Evolutionary conservation across 2,113 vertebrate genomes (phyloP).

Genomic region (Colinus virginianus): DNA sequence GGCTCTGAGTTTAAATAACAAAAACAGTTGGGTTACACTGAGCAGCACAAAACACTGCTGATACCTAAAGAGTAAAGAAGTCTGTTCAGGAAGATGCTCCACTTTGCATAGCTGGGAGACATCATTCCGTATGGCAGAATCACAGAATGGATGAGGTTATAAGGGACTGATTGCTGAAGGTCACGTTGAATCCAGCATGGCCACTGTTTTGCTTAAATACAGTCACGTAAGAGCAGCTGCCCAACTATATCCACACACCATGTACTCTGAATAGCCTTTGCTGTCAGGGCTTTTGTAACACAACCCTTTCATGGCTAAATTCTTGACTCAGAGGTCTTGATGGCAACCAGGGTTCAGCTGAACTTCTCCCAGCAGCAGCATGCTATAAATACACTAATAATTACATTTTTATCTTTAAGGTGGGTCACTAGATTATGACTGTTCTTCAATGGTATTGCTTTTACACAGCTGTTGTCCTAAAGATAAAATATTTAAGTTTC

Average conservation of each 20-base stretch:
- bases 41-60: neutral
- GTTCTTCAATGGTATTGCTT: neutral
- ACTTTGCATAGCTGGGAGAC: neutral
- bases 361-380: neutral
- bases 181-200: neutral
- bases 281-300: neutral
- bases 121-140: neutral
- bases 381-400: neutral
- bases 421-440: neutral
- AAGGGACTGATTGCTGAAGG: neutral
- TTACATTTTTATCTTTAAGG: neutral
- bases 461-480: neutral
- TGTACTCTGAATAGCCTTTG: neutral
- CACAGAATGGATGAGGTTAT: neutral
- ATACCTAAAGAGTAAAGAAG: neutral
- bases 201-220: neutral
- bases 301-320: neutral
- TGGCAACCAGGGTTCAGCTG: neutral
- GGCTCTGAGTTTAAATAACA: neutral
- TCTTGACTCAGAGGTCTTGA: neutral
- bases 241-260: neutral
- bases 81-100: neutral
- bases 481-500: neutral
- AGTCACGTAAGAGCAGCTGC: fast-evolving
- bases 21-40: neutral